Percentiles rank a stretch among this genome's conserved stretches.
These are phyloP conservation scores for Pocota personata DNA, from an alignment of 2,888 invertebrate genomes.

Conservation along the genomic window DNA sequence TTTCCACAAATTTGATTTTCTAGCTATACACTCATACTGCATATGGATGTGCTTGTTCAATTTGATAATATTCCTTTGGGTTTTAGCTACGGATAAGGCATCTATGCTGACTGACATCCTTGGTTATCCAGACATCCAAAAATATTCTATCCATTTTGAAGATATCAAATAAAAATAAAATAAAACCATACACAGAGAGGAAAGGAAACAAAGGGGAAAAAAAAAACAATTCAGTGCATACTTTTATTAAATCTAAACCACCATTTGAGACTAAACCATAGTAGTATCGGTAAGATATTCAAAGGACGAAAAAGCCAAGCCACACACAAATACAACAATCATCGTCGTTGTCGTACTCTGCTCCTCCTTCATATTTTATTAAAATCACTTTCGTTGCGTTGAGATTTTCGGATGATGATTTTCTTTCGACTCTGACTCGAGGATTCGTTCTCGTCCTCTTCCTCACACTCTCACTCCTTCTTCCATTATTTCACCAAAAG, in stretches of 20 bases:
- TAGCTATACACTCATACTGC: constrained; percentile 29
- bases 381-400: constrained; percentile 83
- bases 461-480: constrained; percentile 10
- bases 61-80: constrained; percentile 55
- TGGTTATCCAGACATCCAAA: constrained; percentile 58
- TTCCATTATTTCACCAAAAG: constrained; percentile 37
- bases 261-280: constrained; percentile 69
- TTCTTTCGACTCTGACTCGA: constrained; percentile 51
- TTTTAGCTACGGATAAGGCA: constrained; percentile 14
- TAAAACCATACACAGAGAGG: constrained; percentile 31
- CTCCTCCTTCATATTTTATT: constrained; percentile 81
- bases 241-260: constrained; percentile 73
- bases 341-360: constrained; percentile 26
- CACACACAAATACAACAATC: constrained; percentile 44
- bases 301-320: constrained; percentile 42
- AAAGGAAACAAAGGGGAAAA: neutral
- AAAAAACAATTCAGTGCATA: constrained; percentile 58
- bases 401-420: constrained; percentile 79
- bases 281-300: constrained; percentile 41
- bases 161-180: constrained; percentile 70
- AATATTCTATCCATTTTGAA: constrained; percentile 61
- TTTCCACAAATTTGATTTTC: constrained; percentile 55
- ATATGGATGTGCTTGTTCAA: constrained; percentile 38
- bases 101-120: constrained; percentile 55
- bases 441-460: constrained; percentile 9